These are phyloP conservation scores for Molothrus ater DNA, from an alignment of 2,797 vertebrate genomes.

Conservation along the genomic window DNA sequence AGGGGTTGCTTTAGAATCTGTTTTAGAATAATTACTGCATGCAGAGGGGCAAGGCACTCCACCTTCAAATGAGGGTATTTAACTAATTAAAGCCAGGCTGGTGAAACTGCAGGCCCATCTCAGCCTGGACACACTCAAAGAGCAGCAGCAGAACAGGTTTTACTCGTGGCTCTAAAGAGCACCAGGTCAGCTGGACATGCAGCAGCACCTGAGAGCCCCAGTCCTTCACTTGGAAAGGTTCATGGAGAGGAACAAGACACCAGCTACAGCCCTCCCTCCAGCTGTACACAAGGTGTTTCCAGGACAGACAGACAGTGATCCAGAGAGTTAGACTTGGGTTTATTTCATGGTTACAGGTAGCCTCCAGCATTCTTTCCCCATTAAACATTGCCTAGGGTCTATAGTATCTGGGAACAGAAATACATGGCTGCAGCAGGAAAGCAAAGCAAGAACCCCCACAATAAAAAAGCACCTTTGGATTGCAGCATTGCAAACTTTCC, in stretches of 20 bases:
- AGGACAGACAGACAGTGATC: background rate
- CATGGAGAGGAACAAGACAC: background rate
- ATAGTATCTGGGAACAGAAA: background rate
- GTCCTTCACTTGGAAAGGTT: background rate
- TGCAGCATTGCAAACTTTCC: background rate
- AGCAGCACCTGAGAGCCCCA: fast-evolving
- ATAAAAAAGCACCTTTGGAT: background rate
- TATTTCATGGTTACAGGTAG: conserved; percentile 11
- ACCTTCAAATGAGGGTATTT: fast-evolving
- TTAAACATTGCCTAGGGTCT: background rate
- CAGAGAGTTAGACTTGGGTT: background rate
- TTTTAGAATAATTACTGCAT: background rate
- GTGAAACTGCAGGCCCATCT: background rate
- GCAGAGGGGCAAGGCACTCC: background rate
- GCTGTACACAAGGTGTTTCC: background rate
- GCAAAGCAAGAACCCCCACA: conserved; percentile 8
- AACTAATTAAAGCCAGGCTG: background rate
- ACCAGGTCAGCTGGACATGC: background rate
- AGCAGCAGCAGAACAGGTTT: background rate
- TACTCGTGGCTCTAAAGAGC: fast-evolving
- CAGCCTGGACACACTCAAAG: background rate
- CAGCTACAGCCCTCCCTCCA: background rate
- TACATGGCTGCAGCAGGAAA: background rate
- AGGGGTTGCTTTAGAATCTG: background rate
- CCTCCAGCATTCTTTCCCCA: background rate